Base-by-base conservation (phyloP, 2,888 invertebrate genomes). In the Platerodrilus igneus region DNA sequence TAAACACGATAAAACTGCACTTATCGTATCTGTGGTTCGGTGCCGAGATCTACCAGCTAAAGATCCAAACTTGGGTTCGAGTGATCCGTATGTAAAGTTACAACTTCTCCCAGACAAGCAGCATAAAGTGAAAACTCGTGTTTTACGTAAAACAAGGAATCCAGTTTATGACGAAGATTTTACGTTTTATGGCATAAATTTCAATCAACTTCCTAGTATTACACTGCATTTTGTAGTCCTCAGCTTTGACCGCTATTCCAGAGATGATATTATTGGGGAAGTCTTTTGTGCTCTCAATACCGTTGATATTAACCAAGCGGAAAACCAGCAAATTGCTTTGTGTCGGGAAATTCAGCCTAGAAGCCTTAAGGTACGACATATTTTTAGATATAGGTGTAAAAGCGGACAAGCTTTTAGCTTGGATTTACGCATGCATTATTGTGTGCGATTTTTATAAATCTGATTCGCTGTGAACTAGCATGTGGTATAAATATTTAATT, bases 131-230 rank as follows among this genome's bases (percentile, higher is more conserved):
- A 96, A 95, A 72, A 95, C 95, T 44, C 77, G 96, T 40, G 96
- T 99, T 5, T 81, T 97, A 21, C 82, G 96, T 51, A 95, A 96
- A 67, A 96, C 97, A 27, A 78, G 90, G 35, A 91, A 92, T 71
- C 99, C 99, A 0, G 86, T 92, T 2, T 99, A 96, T 69, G 96
- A 99, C 61, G 99, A 99, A 70, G 96, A 96, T 68, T 99, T 99
- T 67, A 97, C 96, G 1, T 97, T 99, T 77, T 99, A 95, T 65
- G 96, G 96, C 37, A 80, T 93, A 57, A 83, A 82, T 31, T 81
- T 84, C 52, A 83, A 85, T 62, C 93, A 95, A 68, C 75, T 95
- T 42, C 76, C 86, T 62, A 83, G 82, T 60, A 91, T 92, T 68
- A 94, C 93, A 3, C 75, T 94, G 34, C 94, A 95, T 72, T 94